Percentiles rank a stretch among this genome's conserved stretches.
phyloP scores from a whole-genome alignment of 92 coral and sea anemone genomes.

The Muricea muricata region DNA sequence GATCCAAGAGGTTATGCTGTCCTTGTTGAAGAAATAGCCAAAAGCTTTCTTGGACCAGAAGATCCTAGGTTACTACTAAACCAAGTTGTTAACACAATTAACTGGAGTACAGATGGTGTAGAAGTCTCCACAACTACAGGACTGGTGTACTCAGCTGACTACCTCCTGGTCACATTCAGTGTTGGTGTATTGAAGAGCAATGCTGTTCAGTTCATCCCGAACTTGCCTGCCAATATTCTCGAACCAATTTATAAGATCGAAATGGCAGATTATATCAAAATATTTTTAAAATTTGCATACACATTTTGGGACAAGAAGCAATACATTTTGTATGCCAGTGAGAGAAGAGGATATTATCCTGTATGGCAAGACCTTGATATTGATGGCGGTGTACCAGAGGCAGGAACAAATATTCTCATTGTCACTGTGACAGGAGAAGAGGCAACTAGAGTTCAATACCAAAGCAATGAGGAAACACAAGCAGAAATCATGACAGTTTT shows the following conservation, averaged over 20 bases:
- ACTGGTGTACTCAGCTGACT: conserved; percentile 67
- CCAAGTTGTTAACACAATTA: conserved; percentile 61
- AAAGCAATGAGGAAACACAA: conserved; percentile 58
- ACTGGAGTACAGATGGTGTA: conserved; percentile 62
- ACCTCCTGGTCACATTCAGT: conserved; percentile 78
- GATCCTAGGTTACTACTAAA: conserved; percentile 73
- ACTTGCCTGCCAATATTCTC: conserved; percentile 72
- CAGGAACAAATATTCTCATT: conserved; percentile 83
- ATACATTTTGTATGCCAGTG: conserved; percentile 77
- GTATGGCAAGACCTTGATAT: conserved; percentile 80
- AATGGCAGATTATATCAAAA: conserved; percentile 87
- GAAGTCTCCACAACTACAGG: conserved; percentile 65
- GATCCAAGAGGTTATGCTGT: conserved; percentile 73
- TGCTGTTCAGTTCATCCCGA: conserved; percentile 59
- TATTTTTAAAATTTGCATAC: conserved; percentile 79
- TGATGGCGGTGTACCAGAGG: conserved; percentile 67
- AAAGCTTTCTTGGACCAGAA: conserved; percentile 59
- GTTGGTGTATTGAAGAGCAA: conserved; percentile 85
- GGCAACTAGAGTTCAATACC: conserved; percentile 74
- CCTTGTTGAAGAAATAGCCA: conserved; percentile 74
- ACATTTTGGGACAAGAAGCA: conserved; percentile 85
- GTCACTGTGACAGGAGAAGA: conserved; percentile 88
- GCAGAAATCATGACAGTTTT: conserved; percentile 79
- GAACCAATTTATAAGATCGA: conserved; percentile 79
- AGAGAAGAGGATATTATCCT: conserved; percentile 77